Evolutionary conservation across 1,140 invertebrate species (phyloP), one percentile per base, ranked within the genome.

Genomic region (Cydia splendana): DNA sequence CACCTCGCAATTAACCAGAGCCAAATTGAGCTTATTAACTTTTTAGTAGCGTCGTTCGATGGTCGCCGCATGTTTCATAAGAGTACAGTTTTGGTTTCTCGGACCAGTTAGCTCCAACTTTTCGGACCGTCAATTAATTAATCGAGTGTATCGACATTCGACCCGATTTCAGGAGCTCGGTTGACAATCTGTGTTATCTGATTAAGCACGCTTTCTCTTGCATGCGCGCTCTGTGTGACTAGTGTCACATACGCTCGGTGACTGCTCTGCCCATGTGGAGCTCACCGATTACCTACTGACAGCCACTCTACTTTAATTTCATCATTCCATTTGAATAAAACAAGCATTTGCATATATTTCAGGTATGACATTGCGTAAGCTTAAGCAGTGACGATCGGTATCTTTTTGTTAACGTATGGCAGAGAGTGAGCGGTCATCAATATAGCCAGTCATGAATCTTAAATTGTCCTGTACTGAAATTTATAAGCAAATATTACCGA

Each of bases 111-210:
- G 83, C 84, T 89, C 81, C 86, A 84, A 85, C 80, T 88, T 89
- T 88, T 91, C 88, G 90, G 87, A 79, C 85, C 87, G 91, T 90
- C 90, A 90, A 91, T 91, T 93, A 93, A 93, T 92, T 90, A 92
- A 91, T 91, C 88, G 91, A 87, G 87, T 93, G 87, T 90, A 91
- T 92, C 91, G 90, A 92, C 89, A 91, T 88, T 91, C 88, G 91
- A 93, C 90, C 91, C 90, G 88, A 91, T 92, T 93, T 92, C 90
- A 91, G 91, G 90, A 91, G 91, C 87, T 86, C 87, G 88, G 90
- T 92, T 92, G 91, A 93, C 91, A 91, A 92, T 90, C 87, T 90
- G 85, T 90, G 86, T 92, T 93, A 92, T 93, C 91, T 93, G 90
- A 93, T 93, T 88, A 89, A 93, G 87, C 90, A 91, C 91, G 91